Evolutionary conservation across 2,888 invertebrate species (phyloP), one percentile per base, ranked within the genome.

Genomic region (Saturnia japonica): DNA sequence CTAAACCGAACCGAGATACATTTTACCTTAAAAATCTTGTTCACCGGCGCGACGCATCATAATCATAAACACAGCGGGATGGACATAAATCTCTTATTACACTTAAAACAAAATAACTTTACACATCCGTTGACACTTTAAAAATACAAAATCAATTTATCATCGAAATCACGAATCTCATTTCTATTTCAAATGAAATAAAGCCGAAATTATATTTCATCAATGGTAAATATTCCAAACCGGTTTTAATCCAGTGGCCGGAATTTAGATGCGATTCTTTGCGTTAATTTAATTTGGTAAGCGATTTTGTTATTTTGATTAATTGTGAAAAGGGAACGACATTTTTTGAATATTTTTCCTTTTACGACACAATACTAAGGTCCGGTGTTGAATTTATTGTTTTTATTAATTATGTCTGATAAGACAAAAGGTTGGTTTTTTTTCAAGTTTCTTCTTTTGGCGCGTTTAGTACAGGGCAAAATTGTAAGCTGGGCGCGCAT

Each of bases 201-300:
- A 16, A 43, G 67, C 22, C 14, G 4, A 45, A 43, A 67, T 67
- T 45, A 25, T 16, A 28, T 67, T 66, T 7, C 40, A 9, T 40
- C n/a, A 25, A 11, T 19, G 40, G 64, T n/a, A n/a, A 34, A 40
- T 14, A 60, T 14, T 25, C 40, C 28, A 25, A 19, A 40, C 40
- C 12, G 54, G 34, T 68, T 54, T 34, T 68, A 82, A 84, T 80
- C 80, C 84, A 77, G 82, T 83, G 84, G 83, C 81, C 73, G 75
- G 80, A 76, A 78, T 83, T 80, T 80, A 80, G 76, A 74, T 75
- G 75, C 76, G 75, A 82, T 82, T 80, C 78, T 79, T 78, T 74
- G 75, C 75, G 78, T 84, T 88, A 87, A 88, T 88, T 89, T 88
- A 88, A 88, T 89, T 89, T 86, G 85, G 81, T 60, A 76, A 74